A percentile compares a stretch with the other conserved stretches of the same genome.
Conservation (phyloP, 2,113 vertebrate genomes). For the Psephotus haematonotus region DNA sequence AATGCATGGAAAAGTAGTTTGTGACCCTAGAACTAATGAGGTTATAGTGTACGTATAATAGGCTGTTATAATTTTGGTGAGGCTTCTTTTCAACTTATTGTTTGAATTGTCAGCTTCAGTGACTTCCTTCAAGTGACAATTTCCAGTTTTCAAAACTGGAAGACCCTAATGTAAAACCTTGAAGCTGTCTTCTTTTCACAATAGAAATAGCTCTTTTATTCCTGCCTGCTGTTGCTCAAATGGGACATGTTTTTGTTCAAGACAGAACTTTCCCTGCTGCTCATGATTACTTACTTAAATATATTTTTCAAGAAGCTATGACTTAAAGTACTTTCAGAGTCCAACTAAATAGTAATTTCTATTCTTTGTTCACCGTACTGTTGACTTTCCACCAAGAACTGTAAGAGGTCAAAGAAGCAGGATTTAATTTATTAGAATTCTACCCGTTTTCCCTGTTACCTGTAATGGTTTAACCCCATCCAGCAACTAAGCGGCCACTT, state of each 20-base stretch:
- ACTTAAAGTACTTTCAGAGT: background rate
- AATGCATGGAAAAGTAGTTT: background rate
- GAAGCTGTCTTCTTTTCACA: background rate
- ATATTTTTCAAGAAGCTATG: background rate
- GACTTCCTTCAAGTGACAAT: background rate
- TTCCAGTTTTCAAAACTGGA: background rate
- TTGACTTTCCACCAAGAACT: background rate
- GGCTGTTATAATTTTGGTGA: background rate
- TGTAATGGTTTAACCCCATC: background rate
- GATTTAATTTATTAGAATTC: background rate
- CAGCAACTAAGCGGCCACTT: background rate
- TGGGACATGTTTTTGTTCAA: background rate
- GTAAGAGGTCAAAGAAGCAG: background rate
- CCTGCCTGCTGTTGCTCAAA: background rate
- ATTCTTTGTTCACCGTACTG: background rate
- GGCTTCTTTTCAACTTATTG: background rate
- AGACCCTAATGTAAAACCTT: background rate
- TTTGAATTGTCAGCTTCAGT: background rate
- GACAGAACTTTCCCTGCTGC: background rate
- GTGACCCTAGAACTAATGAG: background rate
- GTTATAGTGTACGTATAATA: background rate
- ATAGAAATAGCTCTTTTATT: background rate
- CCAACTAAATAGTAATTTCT: background rate
- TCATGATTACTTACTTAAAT: background rate
- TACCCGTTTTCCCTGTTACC: background rate